phyloP scores from a whole-genome alignment of 2,797 vertebrate genomes.

The Oophaga sylvatica region DNA sequence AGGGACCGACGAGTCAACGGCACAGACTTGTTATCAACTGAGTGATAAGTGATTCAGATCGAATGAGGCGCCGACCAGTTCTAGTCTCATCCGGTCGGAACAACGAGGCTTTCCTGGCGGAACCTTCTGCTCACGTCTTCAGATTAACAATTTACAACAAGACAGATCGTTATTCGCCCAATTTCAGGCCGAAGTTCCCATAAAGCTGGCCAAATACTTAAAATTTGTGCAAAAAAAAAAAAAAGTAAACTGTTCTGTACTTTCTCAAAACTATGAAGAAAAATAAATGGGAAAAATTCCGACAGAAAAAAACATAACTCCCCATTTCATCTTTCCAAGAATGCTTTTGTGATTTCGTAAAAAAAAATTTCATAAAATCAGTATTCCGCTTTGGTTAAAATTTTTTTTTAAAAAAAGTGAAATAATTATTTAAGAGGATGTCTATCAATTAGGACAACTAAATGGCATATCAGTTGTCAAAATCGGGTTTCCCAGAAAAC shows the following conservation, averaged over 20 bases:
- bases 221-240: background rate
- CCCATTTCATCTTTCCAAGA: no score
- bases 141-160: background rate
- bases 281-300: background rate
- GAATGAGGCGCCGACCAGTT: background rate
- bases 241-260: background rate
- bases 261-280: background rate
- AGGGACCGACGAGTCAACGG: conserved; percentile 17
- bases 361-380: no score
- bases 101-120: background rate
- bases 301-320: background rate
- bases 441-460: no score
- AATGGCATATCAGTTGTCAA: no score
- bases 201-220: background rate
- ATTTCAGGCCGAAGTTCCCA: background rate
- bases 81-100: background rate
- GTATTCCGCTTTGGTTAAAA: no score
- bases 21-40: conserved; percentile 22
- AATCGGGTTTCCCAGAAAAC: no score
- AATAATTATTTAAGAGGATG: no score
- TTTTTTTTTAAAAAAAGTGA: no score
- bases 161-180: background rate
- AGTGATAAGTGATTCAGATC: conserved; percentile 21
- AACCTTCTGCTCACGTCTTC: background rate
- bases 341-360: background rate